Evolutionary conservation across 2,888 invertebrate genomes (phyloP).

Genomic region (Dilophus febrilis): DNA sequence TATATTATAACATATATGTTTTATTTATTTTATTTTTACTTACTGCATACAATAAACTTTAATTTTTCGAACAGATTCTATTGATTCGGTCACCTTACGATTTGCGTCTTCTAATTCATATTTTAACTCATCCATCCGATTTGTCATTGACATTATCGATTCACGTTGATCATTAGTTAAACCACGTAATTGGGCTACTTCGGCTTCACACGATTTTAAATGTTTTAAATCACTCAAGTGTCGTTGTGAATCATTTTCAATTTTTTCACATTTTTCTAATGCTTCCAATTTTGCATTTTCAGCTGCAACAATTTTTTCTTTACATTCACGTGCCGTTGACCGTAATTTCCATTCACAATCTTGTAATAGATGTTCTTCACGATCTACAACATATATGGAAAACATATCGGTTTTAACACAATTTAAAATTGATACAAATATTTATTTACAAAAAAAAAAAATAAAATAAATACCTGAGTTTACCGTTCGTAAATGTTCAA

Average conservation of each 20-base stretch:
- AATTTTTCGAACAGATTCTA: constrained; percentile 30
- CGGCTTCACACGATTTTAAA: constrained; percentile 36
- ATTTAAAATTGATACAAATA: too few species aligned
- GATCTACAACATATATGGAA: constrained; percentile 31
- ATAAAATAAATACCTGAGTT: constrained; percentile 34
- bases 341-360: constrained; percentile 76
- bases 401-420: too few species aligned
- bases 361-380: constrained; percentile 54
- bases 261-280: constrained; percentile 23
- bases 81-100: constrained; percentile 33
- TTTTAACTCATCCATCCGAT: constrained; percentile 37
- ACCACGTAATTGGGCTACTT: constrained; percentile 37
- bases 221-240: constrained; percentile 22
- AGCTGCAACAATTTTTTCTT: constrained; percentile 42
- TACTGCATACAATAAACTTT: constrained; percentile 29
- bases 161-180: constrained; percentile 38
- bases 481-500: constrained; percentile 42
- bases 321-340: constrained; percentile 52
- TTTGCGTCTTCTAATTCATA: constrained; percentile 33
- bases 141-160: constrained; percentile 32
- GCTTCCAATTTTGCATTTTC: constrained; percentile 40
- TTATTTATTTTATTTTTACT: too few species aligned
- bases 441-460: too few species aligned
- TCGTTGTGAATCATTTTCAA: constrained; percentile 19
- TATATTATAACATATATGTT: too few species aligned